Conservation (phyloP, 2,113 vertebrate species). For the Pseudorasbora parva region DNA sequence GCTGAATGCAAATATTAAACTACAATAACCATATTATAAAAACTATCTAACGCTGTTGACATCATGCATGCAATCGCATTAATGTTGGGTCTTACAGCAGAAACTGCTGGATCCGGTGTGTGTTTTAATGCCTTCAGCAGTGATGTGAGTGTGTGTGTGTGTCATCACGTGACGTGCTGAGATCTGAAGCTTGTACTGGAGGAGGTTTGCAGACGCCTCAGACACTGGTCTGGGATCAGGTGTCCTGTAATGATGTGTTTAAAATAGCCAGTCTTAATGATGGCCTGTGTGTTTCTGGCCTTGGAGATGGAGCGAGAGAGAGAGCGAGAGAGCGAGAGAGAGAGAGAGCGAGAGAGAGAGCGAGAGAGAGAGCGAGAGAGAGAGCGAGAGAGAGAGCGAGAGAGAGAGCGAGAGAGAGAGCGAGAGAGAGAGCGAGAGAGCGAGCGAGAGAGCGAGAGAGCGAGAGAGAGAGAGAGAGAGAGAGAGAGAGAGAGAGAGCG, state of each 20-base stretch:
- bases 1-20: not conserved
- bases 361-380: too few species aligned
- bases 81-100: not conserved
- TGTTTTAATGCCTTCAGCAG: not conserved
- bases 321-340: not conserved
- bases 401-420: too few species aligned
- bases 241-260: slow-evolving; percentile 36
- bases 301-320: not conserved
- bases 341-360: too few species aligned
- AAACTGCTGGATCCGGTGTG: not conserved
- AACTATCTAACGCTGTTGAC: not conserved
- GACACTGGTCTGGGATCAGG: slow-evolving; percentile 17
- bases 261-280: slow-evolving; percentile 19
- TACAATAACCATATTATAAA: not conserved
- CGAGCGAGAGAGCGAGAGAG: too few species aligned
- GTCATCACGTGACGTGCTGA: not conserved
- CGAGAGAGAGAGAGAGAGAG: too few species aligned
- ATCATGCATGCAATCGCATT: not conserved
- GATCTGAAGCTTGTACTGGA: not conserved
- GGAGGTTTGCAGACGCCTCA: not conserved
- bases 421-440: too few species aligned
- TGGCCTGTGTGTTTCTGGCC: not conserved
- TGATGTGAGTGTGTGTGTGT: not conserved
- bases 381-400: too few species aligned
- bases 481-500: too few species aligned